Conservation (phyloP, 2,888 invertebrate genomes). For the Caenorhabditis angaria region DNA sequence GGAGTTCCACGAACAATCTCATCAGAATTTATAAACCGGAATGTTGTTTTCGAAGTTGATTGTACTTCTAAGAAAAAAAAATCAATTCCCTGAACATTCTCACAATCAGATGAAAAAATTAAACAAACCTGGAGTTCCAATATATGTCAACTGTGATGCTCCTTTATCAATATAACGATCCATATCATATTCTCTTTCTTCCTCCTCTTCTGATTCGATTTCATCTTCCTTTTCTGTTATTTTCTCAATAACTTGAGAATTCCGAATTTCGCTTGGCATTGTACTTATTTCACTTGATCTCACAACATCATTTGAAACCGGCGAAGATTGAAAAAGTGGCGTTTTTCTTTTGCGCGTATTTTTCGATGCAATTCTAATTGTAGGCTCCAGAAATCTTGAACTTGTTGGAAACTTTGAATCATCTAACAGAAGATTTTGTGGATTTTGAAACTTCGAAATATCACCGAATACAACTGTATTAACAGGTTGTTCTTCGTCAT, state of each 20-base stretch:
- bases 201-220: background rate
- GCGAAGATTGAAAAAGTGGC: constrained; percentile 8
- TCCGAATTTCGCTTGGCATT: constrained; percentile 24
- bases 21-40: background rate
- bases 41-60: background rate
- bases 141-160: constrained; percentile 18
- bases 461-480: constrained; percentile 4
- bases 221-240: background rate
- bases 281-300: constrained; percentile 12
- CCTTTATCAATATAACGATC: constrained; percentile 29
- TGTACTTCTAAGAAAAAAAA: background rate
- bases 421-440: constrained; percentile 8
- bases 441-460: constrained; percentile 25
- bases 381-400: constrained; percentile 17
- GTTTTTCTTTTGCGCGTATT: background rate
- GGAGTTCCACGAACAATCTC: background rate
- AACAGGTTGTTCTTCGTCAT: too few species aligned
- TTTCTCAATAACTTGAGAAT: background rate
- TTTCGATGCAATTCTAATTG: background rate
- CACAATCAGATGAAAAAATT: background rate
- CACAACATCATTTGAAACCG: constrained; percentile 9
- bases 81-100: too few species aligned
- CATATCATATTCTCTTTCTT: constrained; percentile 4
- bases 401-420: constrained; percentile 1
- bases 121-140: constrained; percentile 6